Conservation (phyloP, 2,888 invertebrate genomes). For the Drosophila tripunctata region DNA sequence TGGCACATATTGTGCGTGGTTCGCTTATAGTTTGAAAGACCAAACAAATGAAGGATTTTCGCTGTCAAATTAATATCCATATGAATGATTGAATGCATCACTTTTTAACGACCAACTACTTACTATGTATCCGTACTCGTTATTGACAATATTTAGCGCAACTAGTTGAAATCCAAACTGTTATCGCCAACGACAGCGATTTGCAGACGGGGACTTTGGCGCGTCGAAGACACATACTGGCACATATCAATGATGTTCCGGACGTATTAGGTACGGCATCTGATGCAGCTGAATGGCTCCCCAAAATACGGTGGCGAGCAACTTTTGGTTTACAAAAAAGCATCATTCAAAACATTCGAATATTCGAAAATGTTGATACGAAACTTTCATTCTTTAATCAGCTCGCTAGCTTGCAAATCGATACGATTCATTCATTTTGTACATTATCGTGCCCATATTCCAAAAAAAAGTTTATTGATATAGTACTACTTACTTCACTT, state of each 20-base stretch:
- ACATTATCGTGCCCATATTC: constrained; percentile 25
- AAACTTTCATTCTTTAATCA: constrained; percentile 36
- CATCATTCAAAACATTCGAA: neutral
- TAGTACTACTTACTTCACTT: constrained; percentile 13
- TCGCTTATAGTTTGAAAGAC: neutral
- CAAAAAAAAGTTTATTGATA: neutral
- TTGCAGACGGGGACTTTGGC: constrained; percentile 60
- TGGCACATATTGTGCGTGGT: no score
- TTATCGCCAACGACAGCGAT: constrained; percentile 75
- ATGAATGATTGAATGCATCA: constrained; percentile 12
- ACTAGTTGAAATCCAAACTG: constrained; percentile 82
- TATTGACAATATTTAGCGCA: constrained; percentile 79
- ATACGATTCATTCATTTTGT: constrained; percentile 46
- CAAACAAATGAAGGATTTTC: neutral
- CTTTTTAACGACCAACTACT: constrained; percentile 20
- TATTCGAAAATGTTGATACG: constrained; percentile 38
- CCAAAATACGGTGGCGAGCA: constrained; percentile 6
- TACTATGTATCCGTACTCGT: constrained; percentile 57
- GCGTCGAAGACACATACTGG: constrained; percentile 47
- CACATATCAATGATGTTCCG: constrained; percentile 45
- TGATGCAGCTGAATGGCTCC: constrained; percentile 22
- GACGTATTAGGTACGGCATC: constrained; percentile 73
- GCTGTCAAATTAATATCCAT: constrained; percentile 3
- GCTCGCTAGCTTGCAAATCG: constrained; percentile 45
- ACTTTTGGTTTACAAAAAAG: constrained; percentile 35